These are phyloP conservation scores for Sorex maritimensis DNA, from an alignment of 2,797 vertebrate genomes.

Conservation along the genomic window DNA sequence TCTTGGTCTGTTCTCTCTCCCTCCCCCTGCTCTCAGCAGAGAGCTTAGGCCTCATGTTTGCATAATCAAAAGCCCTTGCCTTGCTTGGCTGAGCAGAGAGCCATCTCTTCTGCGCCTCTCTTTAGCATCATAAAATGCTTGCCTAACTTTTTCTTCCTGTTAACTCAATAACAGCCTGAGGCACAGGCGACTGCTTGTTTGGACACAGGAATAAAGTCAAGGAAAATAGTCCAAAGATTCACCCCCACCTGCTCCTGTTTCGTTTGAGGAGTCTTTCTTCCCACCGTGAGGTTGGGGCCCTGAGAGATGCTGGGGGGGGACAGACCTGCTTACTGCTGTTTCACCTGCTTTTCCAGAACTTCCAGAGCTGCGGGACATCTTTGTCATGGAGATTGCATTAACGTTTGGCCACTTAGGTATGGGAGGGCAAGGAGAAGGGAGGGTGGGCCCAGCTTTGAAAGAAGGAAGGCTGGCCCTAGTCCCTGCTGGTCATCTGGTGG, in stretches of 20 bases:
- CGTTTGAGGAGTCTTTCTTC: background rate
- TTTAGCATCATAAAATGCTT: conserved; percentile 68
- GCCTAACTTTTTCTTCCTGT: background rate
- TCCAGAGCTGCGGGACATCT: background rate
- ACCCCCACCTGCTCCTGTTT: background rate
- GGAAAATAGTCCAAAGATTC: background rate
- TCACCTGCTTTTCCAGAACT: background rate
- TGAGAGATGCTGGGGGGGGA: background rate
- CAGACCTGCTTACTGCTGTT: background rate
- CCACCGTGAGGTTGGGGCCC: background rate
- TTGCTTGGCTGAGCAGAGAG: conserved; percentile 64
- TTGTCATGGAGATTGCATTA: background rate
- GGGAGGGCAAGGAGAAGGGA: background rate
- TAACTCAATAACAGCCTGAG: conserved; percentile 42
- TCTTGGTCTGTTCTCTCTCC: background rate
- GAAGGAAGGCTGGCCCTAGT: background rate
- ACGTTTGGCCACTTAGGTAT: background rate
- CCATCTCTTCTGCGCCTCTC: conserved; percentile 60
- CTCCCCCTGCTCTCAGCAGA: background rate
- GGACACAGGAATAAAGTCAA: conserved; percentile 15
- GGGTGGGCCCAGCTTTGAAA: background rate
- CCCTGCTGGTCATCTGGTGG: background rate
- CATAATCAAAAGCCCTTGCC: conserved; percentile 60
- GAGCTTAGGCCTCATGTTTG: conserved; percentile 42
- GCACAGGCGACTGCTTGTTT: conserved; percentile 28